Evolutionary conservation across 2,113 vertebrate genomes (phyloP).

Genomic region (Casuarius casuarius): DNA sequence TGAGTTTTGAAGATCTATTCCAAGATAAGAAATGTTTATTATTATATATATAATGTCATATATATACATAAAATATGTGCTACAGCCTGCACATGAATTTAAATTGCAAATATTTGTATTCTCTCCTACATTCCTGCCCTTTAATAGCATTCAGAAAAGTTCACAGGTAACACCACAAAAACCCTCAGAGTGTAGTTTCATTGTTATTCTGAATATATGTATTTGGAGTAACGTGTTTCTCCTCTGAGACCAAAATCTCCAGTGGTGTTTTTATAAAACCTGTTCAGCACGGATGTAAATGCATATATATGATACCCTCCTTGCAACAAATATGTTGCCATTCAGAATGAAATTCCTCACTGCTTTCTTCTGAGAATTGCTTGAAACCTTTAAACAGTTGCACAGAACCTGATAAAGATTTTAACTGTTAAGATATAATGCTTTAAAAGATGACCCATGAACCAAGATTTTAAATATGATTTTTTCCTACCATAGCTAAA

Average conservation of each 20-base stretch:
- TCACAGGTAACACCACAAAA: not conserved
- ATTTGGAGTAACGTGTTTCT: not conserved
- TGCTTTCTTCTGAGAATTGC: not conserved
- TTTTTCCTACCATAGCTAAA: conserved; percentile 64
- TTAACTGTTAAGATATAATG: conserved; percentile 30
- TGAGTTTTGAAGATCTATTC: not conserved
- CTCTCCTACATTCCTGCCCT: not conserved
- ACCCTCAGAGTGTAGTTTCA: not conserved
- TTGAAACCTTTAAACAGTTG: conserved; percentile 19
- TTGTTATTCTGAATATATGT: not conserved
- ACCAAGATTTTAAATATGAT: conserved; percentile 43
- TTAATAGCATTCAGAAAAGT: not conserved
- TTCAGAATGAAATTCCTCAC: conserved; percentile 33
- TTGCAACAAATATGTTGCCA: not conserved
- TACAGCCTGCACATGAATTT: not conserved
- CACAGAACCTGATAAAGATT: conserved; percentile 26
- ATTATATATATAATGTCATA: not conserved
- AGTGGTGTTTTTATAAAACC: conserved; percentile 14
- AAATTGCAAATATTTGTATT: not conserved
- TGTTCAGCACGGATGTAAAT: not conserved
- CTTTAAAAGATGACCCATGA: conserved; percentile 58
- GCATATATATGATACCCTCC: not conserved
- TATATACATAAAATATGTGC: too few relatives aligned
- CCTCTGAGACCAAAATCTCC: conserved; percentile 1
- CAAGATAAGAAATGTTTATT: not conserved